These are phyloP conservation scores for Actinostola sp. DNA, from an alignment of 92 coral and sea anemone genomes.

Conservation along the genomic window DNA sequence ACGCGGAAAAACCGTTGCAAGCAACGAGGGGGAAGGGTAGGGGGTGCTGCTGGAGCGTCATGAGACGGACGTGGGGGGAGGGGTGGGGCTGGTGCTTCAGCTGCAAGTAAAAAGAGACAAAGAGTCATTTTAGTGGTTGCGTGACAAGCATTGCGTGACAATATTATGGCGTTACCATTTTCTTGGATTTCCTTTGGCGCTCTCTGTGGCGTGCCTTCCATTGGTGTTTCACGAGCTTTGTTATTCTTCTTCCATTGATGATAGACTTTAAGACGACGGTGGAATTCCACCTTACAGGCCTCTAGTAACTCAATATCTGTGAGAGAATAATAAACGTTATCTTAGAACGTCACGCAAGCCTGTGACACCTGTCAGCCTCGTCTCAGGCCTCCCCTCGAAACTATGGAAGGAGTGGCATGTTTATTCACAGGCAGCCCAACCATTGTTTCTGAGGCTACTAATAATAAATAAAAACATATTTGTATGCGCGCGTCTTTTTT, in stretches of 20 bases:
- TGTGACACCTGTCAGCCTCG: no score
- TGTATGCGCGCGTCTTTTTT: no score
- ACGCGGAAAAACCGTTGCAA: conserved; percentile 96
- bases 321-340: no score
- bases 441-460: no score
- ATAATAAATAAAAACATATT: no score
- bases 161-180: conserved; percentile 30
- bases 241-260: conserved; percentile 98
- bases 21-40: conserved; percentile 92
- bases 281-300: conserved; percentile 91
- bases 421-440: no score
- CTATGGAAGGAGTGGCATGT: no score
- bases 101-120: conserved; percentile 37
- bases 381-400: no score
- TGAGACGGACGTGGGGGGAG: conserved; percentile 80
- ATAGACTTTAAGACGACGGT: conserved; percentile 94
- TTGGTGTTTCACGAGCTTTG: conserved; percentile 79
- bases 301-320: conserved; percentile 96
- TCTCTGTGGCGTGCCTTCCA: conserved; percentile 76
- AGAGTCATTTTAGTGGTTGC: neutral
- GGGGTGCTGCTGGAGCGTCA: conserved; percentile 38
- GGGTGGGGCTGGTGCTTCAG: conserved; percentile 78
- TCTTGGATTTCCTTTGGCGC: conserved; percentile 91
- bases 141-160: conserved; percentile 3
- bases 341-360: no score